Evolutionary conservation across 2,888 invertebrate genomes (phyloP).

Genomic region (Phytoseiulus persimilis): DNA sequence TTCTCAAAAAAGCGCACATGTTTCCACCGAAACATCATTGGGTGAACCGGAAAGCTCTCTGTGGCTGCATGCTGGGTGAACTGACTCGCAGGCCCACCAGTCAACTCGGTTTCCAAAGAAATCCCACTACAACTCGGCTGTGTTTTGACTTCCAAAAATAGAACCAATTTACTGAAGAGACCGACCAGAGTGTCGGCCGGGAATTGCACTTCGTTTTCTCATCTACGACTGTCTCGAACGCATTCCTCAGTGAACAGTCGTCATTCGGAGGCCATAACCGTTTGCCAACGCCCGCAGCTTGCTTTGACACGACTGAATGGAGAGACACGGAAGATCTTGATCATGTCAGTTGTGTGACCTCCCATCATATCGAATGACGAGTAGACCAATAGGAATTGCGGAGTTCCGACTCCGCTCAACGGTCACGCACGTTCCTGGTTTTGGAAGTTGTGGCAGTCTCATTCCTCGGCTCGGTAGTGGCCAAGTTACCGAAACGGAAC

Average conservation of each 20-base stretch:
- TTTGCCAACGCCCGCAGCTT: background rate
- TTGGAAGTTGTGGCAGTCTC: too few species aligned
- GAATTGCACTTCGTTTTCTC: background rate
- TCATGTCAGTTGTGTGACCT: background rate
- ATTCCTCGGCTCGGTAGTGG: too few species aligned
- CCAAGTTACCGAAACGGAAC: too few species aligned
- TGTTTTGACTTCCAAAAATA: constrained; percentile 5
- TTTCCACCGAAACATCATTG: background rate
- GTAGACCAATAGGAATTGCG: too few species aligned
- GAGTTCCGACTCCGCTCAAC: too few species aligned
- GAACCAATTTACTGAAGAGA: background rate
- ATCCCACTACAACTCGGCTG: background rate
- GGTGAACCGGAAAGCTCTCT: background rate
- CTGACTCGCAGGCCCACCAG: background rate
- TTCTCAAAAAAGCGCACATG: constrained; percentile 5
- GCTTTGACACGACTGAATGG: too few species aligned
- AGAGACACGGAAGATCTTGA: background rate
- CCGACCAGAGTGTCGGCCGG: background rate
- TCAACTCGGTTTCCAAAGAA: background rate
- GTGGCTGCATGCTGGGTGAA: background rate
- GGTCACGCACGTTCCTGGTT: too few species aligned
- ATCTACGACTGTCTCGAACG: background rate
- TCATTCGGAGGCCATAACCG: background rate
- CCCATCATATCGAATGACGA: background rate
- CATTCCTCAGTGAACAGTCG: background rate